Evolutionary conservation across 2,888 invertebrate genomes (phyloP).

Genomic region (Urechis unicinctus): DNA sequence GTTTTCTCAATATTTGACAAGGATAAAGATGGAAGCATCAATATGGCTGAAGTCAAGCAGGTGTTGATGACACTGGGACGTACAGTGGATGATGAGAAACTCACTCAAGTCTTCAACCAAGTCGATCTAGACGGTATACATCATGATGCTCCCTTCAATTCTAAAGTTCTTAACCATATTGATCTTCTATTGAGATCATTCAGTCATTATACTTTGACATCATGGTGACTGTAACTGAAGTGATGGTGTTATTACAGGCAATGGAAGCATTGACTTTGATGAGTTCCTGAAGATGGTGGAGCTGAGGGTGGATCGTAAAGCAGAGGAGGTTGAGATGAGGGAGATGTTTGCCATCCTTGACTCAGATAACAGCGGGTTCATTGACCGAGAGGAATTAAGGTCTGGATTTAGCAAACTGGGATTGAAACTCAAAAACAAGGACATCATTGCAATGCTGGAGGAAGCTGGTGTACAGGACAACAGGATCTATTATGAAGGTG

Average conservation of each 20-base stretch:
- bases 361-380: slow-evolving; percentile 16
- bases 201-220: no score
- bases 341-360: slow-evolving; percentile 17
- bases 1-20: slow-evolving; percentile 15
- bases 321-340: slow-evolving; percentile 13
- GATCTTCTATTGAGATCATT: no score
- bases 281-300: slow-evolving; percentile 16
- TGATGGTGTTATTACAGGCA: no score
- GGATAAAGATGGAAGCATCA: slow-evolving; percentile 21
- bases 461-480: slow-evolving; percentile 12
- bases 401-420: slow-evolving; percentile 13
- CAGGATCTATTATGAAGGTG: slow-evolving; percentile 11
- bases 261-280: slow-evolving; percentile 19
- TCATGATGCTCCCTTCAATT: no score
- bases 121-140: slow-evolving; percentile 18
- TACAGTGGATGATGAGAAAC: slow-evolving; percentile 8
- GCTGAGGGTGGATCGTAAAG: slow-evolving; percentile 13
- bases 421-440: slow-evolving; percentile 9
- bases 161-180: no score
- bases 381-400: slow-evolving; percentile 13
- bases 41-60: slow-evolving; percentile 13
- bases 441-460: slow-evolving; percentile 15
- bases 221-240: no score
- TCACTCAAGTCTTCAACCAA: slow-evolving; percentile 13
- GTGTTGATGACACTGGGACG: slow-evolving; percentile 9